phyloP scores from a whole-genome alignment of 2,888 invertebrate genomes.

The Chymomyza fuscimana region DNA sequence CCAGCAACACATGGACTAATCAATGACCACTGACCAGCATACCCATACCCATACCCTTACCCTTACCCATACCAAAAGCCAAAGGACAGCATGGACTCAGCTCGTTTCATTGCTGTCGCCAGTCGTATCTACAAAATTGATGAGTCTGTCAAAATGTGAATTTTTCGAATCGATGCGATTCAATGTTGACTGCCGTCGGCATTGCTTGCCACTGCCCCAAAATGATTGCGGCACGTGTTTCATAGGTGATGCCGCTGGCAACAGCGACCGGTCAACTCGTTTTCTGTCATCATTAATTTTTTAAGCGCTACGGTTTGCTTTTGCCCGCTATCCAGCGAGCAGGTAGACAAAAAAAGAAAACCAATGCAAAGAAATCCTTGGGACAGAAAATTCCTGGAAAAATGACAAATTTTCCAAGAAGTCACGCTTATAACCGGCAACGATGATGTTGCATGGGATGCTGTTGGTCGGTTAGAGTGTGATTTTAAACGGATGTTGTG shows the following conservation, averaged over 20 bases:
- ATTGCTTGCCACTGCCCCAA: conserved; percentile 7
- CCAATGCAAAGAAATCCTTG: conserved; percentile 17
- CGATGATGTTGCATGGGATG: not conserved
- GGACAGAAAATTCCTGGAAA: conserved; percentile 57
- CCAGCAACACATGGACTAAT: not conserved
- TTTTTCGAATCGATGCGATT: conserved; percentile 43
- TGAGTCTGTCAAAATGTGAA: conserved; percentile 75
- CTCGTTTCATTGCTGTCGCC: not conserved
- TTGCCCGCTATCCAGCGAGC: not conserved
- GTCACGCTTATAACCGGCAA: conserved; percentile 41
- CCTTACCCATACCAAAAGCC: not conserved
- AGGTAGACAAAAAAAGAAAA: conserved; percentile 34
- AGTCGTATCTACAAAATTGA: conserved; percentile 69
- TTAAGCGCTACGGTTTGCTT: conserved; percentile 55
- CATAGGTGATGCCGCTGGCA: conserved; percentile 13
- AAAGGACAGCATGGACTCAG: not conserved
- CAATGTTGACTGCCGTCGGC: conserved; percentile 15
- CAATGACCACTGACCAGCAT: conserved; percentile 19
- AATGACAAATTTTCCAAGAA: conserved; percentile 68
- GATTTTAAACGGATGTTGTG: not conserved
- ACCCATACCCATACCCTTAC: conserved; percentile 10
- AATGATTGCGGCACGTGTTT: conserved; percentile 60
- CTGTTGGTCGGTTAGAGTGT: not conserved
- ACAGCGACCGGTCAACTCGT: conserved; percentile 10
- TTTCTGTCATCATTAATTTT: conserved; percentile 67